These are phyloP conservation scores for Rhynchophorus ferrugineus DNA, from an alignment of 1,140 invertebrate genomes.

Conservation along the genomic window DNA sequence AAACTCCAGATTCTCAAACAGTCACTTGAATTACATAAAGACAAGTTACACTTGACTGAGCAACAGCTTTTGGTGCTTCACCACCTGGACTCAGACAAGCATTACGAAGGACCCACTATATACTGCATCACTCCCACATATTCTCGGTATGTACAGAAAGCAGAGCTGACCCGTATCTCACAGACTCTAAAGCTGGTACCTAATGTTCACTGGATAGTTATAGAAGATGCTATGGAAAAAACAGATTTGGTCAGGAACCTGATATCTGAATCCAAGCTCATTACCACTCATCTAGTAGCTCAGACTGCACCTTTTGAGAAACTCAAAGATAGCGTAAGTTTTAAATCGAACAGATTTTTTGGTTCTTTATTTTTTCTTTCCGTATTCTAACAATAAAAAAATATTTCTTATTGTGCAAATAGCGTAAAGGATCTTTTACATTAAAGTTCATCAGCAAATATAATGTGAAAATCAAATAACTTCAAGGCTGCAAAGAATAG, in stretches of 20 bases:
- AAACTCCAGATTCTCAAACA: conserved; percentile 28
- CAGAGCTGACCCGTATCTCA: conserved; percentile 85
- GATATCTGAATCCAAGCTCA: conserved; percentile 61
- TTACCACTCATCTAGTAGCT: conserved; percentile 71
- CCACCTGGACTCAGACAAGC: conserved; percentile 24
- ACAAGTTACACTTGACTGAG: conserved; percentile 34
- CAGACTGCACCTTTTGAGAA: conserved; percentile 48
- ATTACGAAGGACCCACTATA: conserved; percentile 52
- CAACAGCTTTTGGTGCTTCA: conserved; percentile 33
- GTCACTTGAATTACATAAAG: conserved; percentile 31
- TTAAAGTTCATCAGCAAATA: no score
- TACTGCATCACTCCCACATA: conserved; percentile 94
- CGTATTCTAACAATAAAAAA: no score
- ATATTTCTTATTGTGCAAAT: no score
- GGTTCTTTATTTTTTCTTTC: neutral
- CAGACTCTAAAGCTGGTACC: conserved; percentile 83
- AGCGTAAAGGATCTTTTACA: no score
- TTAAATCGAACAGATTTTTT: neutral
- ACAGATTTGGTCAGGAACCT: conserved; percentile 74
- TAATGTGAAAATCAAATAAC: no score
- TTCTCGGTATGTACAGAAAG: conserved; percentile 81
- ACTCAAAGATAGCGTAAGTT: conserved; percentile 43
- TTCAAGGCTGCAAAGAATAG: no score
- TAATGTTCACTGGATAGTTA: conserved; percentile 91
- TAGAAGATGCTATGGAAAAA: conserved; percentile 79